Percentiles rank a stretch among this genome's conserved stretches.
Conservation (phyloP, 2,888 invertebrate genomes). For the Erebia aethiops region DNA sequence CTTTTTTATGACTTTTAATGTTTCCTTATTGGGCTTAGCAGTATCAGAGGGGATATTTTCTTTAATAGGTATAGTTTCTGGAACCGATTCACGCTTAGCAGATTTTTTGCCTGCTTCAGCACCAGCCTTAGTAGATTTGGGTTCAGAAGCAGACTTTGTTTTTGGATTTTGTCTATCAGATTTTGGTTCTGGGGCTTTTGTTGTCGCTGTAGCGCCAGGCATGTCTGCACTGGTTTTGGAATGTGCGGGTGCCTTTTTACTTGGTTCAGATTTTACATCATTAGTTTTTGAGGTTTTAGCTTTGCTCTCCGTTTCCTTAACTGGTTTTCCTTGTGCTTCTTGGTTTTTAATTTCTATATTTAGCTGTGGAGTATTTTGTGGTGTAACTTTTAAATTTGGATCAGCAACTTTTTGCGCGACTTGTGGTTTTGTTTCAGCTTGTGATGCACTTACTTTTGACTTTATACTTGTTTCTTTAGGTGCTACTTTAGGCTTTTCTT, state of each 20-base stretch:
- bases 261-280: conserved; percentile 38
- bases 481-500: conserved; percentile 39
- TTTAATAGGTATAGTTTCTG: conserved; percentile 73
- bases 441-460: conserved; percentile 37
- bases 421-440: conserved; percentile 40
- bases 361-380: conserved; percentile 8
- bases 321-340: conserved; percentile 7
- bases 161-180: conserved; percentile 43
- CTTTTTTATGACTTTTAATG: conserved; percentile 84
- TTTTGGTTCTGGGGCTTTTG: conserved; percentile 40
- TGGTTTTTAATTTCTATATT: conserved; percentile 11
- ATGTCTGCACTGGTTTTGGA: conserved; percentile 46
- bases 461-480: conserved; percentile 39
- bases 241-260: conserved; percentile 38
- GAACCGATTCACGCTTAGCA: conserved; percentile 41
- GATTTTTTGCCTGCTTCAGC: conserved; percentile 6
- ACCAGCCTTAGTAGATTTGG: not conserved
- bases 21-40: conserved; percentile 77
- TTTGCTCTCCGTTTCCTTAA: conserved; percentile 4
- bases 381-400: conserved; percentile 31
- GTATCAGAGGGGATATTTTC: conserved; percentile 82
- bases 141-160: conserved; percentile 33
- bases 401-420: conserved; percentile 26
- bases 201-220: conserved; percentile 29
- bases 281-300: not conserved